These are phyloP conservation scores for Drosophila birchii DNA, from an alignment of 2,888 invertebrate genomes.

Conservation along the genomic window DNA sequence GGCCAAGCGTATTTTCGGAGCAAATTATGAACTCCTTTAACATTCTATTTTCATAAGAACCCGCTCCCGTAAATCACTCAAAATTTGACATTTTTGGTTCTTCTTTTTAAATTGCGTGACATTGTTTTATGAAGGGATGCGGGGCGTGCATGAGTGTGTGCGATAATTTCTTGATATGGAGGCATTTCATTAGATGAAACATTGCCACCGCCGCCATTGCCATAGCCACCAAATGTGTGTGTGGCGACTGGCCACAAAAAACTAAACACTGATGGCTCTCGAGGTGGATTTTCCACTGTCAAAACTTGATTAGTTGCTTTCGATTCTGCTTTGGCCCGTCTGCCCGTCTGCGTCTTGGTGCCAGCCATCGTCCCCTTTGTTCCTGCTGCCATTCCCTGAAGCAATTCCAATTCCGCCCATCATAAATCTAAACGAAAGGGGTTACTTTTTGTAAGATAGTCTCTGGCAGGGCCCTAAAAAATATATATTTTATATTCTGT, in stretches of 20 bases:
- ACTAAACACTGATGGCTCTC: constrained; percentile 37
- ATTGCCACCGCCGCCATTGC: constrained; percentile 42
- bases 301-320: constrained; percentile 82
- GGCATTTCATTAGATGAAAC: constrained; percentile 67
- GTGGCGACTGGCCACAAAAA: constrained; percentile 28
- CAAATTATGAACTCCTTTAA: constrained; percentile 71
- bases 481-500: constrained; percentile 65
- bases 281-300: constrained; percentile 83
- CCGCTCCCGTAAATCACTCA: constrained; percentile 84
- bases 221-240: constrained; percentile 16
- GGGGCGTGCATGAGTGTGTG: constrained; percentile 30
- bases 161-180: constrained; percentile 58
- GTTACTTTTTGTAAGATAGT: constrained; percentile 59
- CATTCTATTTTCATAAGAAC: constrained; percentile 65
- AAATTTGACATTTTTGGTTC: constrained; percentile 82
- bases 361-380: constrained; percentile 19
- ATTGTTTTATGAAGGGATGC: constrained; percentile 83
- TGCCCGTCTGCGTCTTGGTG: constrained; percentile 29
- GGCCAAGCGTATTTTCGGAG: constrained; percentile 17
- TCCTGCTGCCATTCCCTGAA: constrained; percentile 43
- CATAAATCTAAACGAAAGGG: constrained; percentile 74
- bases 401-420: constrained; percentile 59
- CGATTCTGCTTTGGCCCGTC: constrained; percentile 51
- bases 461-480: constrained; percentile 39
- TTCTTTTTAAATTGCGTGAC: constrained; percentile 84